A percentile compares a stretch with the other conserved stretches of the same genome.
phyloP scores from a whole-genome alignment of 2,113 vertebrate genomes.

The Tupaia tana region DNA sequence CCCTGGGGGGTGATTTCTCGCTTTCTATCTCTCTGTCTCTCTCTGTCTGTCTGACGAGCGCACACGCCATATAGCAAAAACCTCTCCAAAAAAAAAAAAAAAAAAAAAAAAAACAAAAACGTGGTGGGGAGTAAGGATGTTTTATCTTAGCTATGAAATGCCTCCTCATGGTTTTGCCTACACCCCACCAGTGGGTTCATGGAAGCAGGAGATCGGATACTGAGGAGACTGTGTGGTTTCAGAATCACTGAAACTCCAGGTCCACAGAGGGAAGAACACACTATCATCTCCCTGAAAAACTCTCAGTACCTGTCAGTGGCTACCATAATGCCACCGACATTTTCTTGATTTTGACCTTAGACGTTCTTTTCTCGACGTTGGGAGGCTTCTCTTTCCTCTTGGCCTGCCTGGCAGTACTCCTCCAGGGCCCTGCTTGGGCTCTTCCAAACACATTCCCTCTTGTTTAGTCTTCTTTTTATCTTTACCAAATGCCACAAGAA shows the following conservation, averaged over 20 bases:
- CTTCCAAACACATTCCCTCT: no score
- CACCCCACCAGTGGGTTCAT: rapidly evolving
- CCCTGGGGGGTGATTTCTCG: no score
- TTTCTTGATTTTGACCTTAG: background rate
- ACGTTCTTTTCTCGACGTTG: rapidly evolving
- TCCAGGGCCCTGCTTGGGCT: background rate
- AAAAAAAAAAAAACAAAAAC: no score
- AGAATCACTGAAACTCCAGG: rapidly evolving
- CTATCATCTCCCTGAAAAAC: background rate
- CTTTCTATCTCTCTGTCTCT: no score
- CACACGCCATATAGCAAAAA: no score
- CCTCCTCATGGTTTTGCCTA: background rate
- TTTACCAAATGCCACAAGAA: background rate
- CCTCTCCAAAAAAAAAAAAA: no score
- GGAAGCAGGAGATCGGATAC: background rate
- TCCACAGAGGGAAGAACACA: rapidly evolving
- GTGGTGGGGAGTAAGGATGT: rapidly evolving
- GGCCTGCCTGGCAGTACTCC: no score
- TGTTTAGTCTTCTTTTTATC: no score
- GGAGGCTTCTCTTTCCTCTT: rapidly evolving
- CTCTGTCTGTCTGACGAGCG: no score
- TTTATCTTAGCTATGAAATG: no score
- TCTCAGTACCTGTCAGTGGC: background rate
- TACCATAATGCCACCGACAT: rapidly evolving
- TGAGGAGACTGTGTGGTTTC: rapidly evolving